Conservation (phyloP, 2,888 invertebrate species). For the Euphydryas editha region DNA sequence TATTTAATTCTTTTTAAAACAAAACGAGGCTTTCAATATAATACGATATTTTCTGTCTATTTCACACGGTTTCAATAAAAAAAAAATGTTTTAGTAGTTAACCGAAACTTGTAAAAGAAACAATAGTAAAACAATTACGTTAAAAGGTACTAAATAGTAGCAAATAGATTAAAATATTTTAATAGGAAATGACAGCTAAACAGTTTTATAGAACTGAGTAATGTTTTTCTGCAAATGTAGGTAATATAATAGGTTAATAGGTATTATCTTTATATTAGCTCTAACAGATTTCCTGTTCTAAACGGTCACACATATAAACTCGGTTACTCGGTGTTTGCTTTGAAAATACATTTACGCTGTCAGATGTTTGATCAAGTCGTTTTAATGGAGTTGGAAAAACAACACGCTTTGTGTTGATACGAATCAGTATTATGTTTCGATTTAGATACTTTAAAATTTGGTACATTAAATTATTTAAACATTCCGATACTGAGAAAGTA, state of each 20-base stretch:
- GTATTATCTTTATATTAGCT: neutral
- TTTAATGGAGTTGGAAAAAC: slow-evolving; percentile 68
- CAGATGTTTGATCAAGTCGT: slow-evolving; percentile 67
- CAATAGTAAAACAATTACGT: too few species aligned
- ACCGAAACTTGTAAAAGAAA: too few species aligned
- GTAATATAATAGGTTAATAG: neutral
- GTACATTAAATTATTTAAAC: slow-evolving; percentile 12
- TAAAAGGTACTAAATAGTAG: too few species aligned
- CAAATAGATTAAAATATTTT: too few species aligned
- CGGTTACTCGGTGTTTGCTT: slow-evolving; percentile 63
- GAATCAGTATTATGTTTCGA: slow-evolving; percentile 30
- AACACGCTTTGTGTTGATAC: slow-evolving; percentile 44
- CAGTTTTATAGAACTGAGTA: too few species aligned
- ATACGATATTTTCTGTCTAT: too few species aligned
- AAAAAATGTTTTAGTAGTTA: too few species aligned
- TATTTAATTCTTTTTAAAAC: too few species aligned
- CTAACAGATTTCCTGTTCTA: neutral
- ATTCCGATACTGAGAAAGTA: neutral
- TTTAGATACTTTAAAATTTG: slow-evolving; percentile 25
- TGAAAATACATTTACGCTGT: slow-evolving; percentile 73
- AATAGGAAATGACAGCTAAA: too few species aligned
- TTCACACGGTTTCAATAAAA: too few species aligned
- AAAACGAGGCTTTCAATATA: too few species aligned
- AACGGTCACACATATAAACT: slow-evolving; percentile 41
- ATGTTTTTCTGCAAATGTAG: neutral